Conservation (phyloP, 2,113 vertebrate species). For the pig (Sus scrofa) region DNA sequence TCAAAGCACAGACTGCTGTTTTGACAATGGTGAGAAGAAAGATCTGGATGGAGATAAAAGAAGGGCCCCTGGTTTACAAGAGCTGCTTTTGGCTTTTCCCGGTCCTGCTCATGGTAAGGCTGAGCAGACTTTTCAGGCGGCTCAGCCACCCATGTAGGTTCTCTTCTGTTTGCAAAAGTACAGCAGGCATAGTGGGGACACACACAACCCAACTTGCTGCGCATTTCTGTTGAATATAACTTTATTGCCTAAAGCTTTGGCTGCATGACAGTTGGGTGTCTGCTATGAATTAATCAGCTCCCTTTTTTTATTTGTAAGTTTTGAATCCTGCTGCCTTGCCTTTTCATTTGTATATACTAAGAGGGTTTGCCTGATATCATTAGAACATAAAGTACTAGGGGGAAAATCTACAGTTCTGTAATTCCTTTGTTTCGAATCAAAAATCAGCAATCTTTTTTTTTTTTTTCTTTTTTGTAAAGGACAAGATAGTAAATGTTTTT, state of each 20-base stretch:
- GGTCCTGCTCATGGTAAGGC: constrained; percentile 70
- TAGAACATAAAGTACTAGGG: background rate
- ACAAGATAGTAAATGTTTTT: background rate
- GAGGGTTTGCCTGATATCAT: background rate
- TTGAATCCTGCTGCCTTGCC: background rate
- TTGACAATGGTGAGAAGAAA: constrained; percentile 85
- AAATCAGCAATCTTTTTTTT: background rate
- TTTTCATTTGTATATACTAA: background rate
- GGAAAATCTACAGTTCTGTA: background rate
- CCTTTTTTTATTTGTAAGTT: background rate
- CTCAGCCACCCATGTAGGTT: background rate
- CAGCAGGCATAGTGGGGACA: background rate
- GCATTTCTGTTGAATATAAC: background rate
- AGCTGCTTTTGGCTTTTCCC: constrained; percentile 82
- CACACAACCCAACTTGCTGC: background rate
- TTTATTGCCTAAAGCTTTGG: background rate
- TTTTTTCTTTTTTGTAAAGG: background rate
- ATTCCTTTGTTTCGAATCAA: constrained; percentile 30
- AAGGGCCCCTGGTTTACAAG: constrained; percentile 55
- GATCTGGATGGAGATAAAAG: constrained; percentile 64
- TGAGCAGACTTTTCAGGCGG: background rate
- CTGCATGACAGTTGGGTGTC: background rate
- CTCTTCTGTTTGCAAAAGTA: background rate
- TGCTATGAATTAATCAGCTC: background rate
- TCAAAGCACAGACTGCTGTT: constrained; percentile 86